These are phyloP conservation scores for Ophion ventricosus DNA, from an alignment of 2,888 invertebrate genomes.

Conservation along the genomic window DNA sequence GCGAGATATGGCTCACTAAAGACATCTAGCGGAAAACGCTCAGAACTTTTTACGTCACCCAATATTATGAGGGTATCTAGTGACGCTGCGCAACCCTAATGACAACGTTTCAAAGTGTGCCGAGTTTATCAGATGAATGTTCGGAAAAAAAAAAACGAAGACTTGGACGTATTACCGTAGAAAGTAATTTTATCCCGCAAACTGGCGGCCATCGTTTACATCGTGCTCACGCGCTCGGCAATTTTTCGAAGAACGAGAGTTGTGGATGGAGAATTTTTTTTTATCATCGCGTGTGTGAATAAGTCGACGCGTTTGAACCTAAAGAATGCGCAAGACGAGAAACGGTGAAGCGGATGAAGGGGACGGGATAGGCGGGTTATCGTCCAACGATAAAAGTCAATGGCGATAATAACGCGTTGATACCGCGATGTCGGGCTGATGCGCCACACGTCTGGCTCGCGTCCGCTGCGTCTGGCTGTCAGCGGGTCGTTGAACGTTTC, in stretches of 20 bases:
- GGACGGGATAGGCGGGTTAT: conserved; percentile 68
- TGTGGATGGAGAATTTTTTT: neutral
- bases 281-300: conserved; percentile 22
- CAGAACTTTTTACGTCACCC: too few species aligned
- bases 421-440: conserved; percentile 79
- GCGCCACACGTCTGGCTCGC: conserved; percentile 84
- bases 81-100: too few species aligned
- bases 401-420: conserved; percentile 78
- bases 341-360: conserved; percentile 54
- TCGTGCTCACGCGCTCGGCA: too few species aligned
- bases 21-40: too few species aligned
- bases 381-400: conserved; percentile 79
- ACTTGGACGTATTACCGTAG: too few species aligned
- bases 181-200: too few species aligned
- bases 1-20: too few species aligned
- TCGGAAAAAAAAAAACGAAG: too few species aligned
- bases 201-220: too few species aligned
- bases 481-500: conserved; percentile 83
- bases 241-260: neutral
- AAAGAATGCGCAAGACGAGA: conserved; percentile 39
- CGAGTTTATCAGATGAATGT: too few species aligned
- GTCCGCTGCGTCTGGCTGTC: conserved; percentile 79
- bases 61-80: too few species aligned
- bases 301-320: neutral
- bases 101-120: too few species aligned